Evolutionary conservation across 2,113 vertebrate genomes (phyloP).

Genomic region (Heptranchias perlo): DNA sequence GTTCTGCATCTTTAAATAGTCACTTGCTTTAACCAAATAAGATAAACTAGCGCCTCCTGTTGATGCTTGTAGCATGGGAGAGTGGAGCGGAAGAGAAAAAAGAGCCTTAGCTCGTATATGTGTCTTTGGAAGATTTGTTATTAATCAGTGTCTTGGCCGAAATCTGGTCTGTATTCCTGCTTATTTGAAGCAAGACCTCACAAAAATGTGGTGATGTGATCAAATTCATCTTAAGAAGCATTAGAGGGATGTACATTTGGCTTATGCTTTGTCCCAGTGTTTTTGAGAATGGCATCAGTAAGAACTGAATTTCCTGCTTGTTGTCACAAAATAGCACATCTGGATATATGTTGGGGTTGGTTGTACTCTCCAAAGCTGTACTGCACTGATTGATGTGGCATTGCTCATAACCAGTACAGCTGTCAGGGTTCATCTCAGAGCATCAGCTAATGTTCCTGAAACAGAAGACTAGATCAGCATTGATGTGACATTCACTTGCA

Average conservation of each 20-base stretch:
- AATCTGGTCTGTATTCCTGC: not conserved
- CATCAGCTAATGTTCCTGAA: not conserved
- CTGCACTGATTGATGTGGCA: not conserved
- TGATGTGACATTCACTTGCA: not conserved
- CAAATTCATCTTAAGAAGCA: not conserved
- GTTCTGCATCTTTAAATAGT: not conserved
- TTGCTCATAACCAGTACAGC: not conserved
- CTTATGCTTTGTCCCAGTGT: too few relatives aligned
- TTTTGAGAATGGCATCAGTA: not conserved
- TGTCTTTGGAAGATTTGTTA: not conserved
- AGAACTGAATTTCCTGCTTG: not conserved
- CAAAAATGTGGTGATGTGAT: not conserved
- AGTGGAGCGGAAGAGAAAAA: not conserved
- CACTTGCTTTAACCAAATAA: not conserved
- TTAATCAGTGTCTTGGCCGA: not conserved
- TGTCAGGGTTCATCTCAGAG: not conserved
- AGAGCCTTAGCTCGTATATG: not conserved
- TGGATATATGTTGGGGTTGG: not conserved
- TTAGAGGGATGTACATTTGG: too few relatives aligned
- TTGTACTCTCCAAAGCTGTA: not conserved
- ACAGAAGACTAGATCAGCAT: not conserved
- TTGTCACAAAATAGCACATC: not conserved
- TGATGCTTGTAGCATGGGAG: not conserved
- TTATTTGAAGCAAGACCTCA: not conserved
- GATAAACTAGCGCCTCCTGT: not conserved